A percentile compares a stretch with the other conserved stretches of the same genome.
Conservation (phyloP, 2,888 invertebrate genomes). For the Neoascia interrupta region DNA sequence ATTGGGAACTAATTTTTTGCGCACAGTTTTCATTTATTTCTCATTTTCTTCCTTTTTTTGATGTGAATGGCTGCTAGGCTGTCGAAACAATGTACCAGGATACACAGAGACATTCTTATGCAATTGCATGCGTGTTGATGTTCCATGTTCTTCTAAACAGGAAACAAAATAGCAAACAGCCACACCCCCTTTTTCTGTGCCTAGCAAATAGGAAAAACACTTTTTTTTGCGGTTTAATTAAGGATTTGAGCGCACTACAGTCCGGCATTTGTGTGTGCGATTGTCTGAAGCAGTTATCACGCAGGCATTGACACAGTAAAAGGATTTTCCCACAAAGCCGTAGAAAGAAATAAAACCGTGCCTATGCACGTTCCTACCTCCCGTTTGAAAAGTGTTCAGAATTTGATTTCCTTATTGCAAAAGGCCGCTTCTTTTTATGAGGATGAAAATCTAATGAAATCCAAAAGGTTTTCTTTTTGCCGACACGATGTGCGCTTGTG, state of each 20-base stretch:
- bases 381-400: conserved; percentile 55
- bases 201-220: conserved; percentile 64
- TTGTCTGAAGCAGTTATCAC: conserved; percentile 64
- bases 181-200: conserved; percentile 64
- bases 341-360: no score
- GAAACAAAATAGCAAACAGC: conserved; percentile 66
- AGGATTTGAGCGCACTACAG: conserved; percentile 61
- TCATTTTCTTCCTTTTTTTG: conserved; percentile 14
- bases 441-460: conserved; percentile 59
- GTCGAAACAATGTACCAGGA: conserved; percentile 36
- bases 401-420: conserved; percentile 59
- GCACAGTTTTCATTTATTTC: conserved; percentile 51
- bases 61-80: conserved; percentile 5
- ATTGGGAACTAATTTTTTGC: conserved; percentile 60
- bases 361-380: no score
- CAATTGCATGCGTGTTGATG: conserved; percentile 65
- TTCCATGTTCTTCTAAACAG: conserved; percentile 64
- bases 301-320: no score
- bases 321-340: not conserved
- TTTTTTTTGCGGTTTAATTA: conserved; percentile 68
- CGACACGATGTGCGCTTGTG: conserved; percentile 2
- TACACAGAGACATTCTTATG: conserved; percentile 56
- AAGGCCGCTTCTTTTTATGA: conserved; percentile 35
- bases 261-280: conserved; percentile 19
- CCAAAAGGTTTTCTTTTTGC: conserved; percentile 25